phyloP scores from a whole-genome alignment of 2,888 invertebrate species.

The Apamea crenata region DNA sequence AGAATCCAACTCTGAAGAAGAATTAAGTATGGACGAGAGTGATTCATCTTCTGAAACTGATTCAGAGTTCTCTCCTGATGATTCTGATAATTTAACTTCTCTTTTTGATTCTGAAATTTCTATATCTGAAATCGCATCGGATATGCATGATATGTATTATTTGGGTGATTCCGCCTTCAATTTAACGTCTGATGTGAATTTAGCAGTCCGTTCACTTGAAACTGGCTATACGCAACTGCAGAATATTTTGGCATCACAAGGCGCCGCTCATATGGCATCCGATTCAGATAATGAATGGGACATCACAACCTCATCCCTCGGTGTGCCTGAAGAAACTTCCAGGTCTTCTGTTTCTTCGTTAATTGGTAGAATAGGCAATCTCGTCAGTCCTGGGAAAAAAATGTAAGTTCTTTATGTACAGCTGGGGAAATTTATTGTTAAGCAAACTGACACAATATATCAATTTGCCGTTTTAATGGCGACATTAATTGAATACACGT shows the following conservation, averaged over 20 bases:
- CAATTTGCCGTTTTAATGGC: background rate
- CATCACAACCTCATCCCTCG: conserved; percentile 70
- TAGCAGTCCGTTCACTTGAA: background rate
- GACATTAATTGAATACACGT: too few species aligned
- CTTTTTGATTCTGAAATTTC: background rate
- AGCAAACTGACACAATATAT: background rate
- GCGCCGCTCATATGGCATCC: background rate
- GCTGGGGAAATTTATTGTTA: background rate
- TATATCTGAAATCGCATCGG: background rate
- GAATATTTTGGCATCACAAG: background rate
- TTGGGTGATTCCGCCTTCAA: background rate
- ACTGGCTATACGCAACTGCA: background rate
- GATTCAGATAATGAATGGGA: conserved; percentile 70
- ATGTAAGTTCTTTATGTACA: conserved; percentile 50
- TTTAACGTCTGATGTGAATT: background rate
- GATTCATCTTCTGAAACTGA: background rate
- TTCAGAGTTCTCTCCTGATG: conserved; percentile 5
- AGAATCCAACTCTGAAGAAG: conserved; percentile 26
- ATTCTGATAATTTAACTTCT: background rate
- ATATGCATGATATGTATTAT: background rate
- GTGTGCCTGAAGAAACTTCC: conserved; percentile 61
- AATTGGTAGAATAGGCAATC: conserved; percentile 23
- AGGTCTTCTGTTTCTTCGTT: conserved; percentile 39
- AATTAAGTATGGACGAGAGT: background rate
- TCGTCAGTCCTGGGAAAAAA: conserved; percentile 25